Evolutionary conservation across 92 coral and sea anemone species (phyloP).

Genomic region (Anthopleura xanthogrammica): DNA sequence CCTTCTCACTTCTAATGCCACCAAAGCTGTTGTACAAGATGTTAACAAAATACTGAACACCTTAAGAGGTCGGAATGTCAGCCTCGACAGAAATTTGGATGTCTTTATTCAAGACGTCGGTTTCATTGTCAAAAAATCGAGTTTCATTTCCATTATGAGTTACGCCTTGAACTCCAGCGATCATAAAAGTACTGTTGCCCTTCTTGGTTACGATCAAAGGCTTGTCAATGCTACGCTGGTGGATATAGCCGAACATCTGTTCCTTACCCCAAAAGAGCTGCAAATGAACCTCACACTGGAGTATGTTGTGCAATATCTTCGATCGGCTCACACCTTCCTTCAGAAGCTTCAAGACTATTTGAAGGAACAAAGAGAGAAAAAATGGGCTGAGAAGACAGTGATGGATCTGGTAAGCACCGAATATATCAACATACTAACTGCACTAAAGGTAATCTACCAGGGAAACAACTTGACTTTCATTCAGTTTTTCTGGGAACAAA

Average conservation of each 20-base stretch:
- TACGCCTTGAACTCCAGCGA: slow-evolving; percentile 17
- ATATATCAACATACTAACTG: background rate
- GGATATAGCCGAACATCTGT: slow-evolving; percentile 23
- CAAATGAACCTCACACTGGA: slow-evolving; percentile 15
- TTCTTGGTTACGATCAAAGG: background rate
- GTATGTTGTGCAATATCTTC: slow-evolving; percentile 13
- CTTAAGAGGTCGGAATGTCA: background rate
- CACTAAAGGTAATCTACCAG: background rate
- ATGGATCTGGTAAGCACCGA: background rate
- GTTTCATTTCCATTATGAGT: background rate
- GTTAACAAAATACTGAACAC: background rate
- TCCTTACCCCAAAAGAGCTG: slow-evolving; percentile 11
- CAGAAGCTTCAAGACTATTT: background rate
- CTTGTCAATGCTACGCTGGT: slow-evolving; percentile 29
- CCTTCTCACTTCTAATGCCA: slow-evolving; percentile 3
- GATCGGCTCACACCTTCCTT: background rate
- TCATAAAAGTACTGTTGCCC: background rate
- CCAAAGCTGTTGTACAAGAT: slow-evolving; percentile 3
- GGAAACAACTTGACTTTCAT: background rate
- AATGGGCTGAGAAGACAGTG: background rate
- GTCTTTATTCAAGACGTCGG: slow-evolving; percentile 3
- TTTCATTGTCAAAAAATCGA: background rate
- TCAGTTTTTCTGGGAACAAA: slow-evolving; percentile 5
- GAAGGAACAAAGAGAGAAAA: background rate
- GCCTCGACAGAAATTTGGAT: background rate